These are phyloP conservation scores for Pharmacophagus antenor DNA, from an alignment of 2,888 invertebrate genomes.

Conservation along the genomic window DNA sequence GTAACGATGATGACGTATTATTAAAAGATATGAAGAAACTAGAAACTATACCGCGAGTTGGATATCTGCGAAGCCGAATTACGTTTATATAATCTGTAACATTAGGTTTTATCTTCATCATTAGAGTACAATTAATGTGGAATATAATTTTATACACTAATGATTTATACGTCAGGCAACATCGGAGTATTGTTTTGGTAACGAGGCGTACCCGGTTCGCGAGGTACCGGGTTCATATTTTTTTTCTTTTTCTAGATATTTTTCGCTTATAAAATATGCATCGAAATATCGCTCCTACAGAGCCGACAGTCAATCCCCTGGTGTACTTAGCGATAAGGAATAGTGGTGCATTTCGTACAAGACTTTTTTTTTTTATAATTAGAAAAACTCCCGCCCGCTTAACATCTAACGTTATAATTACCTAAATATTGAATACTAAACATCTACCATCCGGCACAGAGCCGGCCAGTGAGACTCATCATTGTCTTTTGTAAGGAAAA, in stretches of 20 bases:
- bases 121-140: not conserved
- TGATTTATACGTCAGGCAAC: not conserved
- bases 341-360: conserved; percentile 42
- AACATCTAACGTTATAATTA: conserved; percentile 46
- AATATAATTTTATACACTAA: conserved; percentile 3
- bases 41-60: too few species aligned
- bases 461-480: conserved; percentile 30
- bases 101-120: not conserved
- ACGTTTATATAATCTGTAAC: too few species aligned
- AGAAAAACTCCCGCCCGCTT: conserved; percentile 50
- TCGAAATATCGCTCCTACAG: not conserved
- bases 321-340: conserved; percentile 49
- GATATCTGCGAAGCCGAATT: too few species aligned
- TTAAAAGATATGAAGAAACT: too few species aligned
- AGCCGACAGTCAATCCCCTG: conserved; percentile 4
- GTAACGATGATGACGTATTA: too few species aligned
- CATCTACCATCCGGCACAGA: conserved; percentile 36
- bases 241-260: not conserved
- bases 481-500: not conserved
- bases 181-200: not conserved
- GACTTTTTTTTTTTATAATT: too few species aligned
- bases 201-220: not conserved
- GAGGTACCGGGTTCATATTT: not conserved
- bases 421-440: conserved; percentile 53
- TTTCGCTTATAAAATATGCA: not conserved